Base-by-base conservation (phyloP, 1,140 invertebrate species). In the Helicorthomorpha holstii region DNA sequence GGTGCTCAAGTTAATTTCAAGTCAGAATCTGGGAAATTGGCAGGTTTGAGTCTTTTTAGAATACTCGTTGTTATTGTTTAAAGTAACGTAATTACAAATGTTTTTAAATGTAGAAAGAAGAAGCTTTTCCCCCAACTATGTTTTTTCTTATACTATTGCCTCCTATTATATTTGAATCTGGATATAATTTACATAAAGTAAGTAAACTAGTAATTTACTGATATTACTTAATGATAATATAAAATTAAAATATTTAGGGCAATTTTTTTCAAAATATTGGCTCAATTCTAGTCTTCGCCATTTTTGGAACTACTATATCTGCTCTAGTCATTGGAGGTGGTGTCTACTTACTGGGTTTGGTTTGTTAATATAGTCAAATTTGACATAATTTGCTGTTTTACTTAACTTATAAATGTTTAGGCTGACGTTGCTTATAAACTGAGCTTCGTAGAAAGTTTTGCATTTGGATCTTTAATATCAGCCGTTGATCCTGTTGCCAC, bases 181-280 rank as follows among this genome's bases (percentile, higher is more conserved):
- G 94, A 2, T 98, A 97, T 64, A 97, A 97, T 77, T 75, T 98
- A 46, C 93, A 97, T 62, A 97, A 97, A 69, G 92, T 75, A 63
- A 53, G 38, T 29, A 46, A 21, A 16, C 16, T 34, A n/a, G n/a
- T n/a, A n/a, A n/a, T n/a, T n/a, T n/a, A n/a, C n/a, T n/a, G n/a
- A n/a, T n/a, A n/a, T n/a, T n/a, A n/a, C n/a, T n/a, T n/a, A n/a
- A n/a, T n/a, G n/a, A n/a, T n/a, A n/a, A n/a, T n/a, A n/a, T n/a
- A n/a, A n/a, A n/a, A n/a, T n/a, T n/a, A n/a, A n/a, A n/a, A n/a
- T n/a, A 62, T 66, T 51, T 61, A 77, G 73, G 75, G 93, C 49
- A 97, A 98, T 64, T 98, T 98, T 64, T 97, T 98, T 66, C 91
- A 95, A 71, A 97, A 96, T 64, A 93, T 97, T 65, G 92, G 90